These are phyloP conservation scores for Gasteruption jaculator DNA, from an alignment of 2,888 invertebrate genomes.

Conservation along the genomic window DNA sequence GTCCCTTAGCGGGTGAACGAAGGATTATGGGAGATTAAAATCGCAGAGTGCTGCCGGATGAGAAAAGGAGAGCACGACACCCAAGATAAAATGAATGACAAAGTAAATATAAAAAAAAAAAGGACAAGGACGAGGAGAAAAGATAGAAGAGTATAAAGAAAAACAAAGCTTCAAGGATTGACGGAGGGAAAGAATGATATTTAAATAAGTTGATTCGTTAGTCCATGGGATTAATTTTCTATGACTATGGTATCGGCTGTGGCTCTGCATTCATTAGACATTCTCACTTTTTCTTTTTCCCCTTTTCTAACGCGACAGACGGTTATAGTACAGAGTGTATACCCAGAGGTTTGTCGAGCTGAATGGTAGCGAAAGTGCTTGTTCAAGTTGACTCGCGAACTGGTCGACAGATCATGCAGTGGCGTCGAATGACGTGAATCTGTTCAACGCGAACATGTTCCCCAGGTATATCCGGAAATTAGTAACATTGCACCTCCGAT, in stretches of 20 bases:
- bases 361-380: too few relatives aligned
- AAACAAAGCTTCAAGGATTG: not conserved
- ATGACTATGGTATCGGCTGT: slow-evolving; percentile 34
- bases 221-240: slow-evolving; percentile 44
- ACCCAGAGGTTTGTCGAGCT: slow-evolving; percentile 9
- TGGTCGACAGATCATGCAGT: too few relatives aligned
- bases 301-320: slow-evolving; percentile 2
- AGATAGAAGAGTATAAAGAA: slow-evolving; percentile 9
- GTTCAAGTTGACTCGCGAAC: too few relatives aligned
- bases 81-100: too few relatives aligned
- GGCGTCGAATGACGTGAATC: too few relatives aligned
- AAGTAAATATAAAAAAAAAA: slow-evolving; percentile 13
- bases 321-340: too few relatives aligned
- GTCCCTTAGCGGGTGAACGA: slow-evolving; percentile 20
- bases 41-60: slow-evolving; percentile 25
- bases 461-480: too few relatives aligned
- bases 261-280: slow-evolving; percentile 37
- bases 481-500: too few relatives aligned
- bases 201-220: slow-evolving; percentile 45
- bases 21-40: slow-evolving; percentile 41
- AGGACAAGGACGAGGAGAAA: slow-evolving; percentile 9
- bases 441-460: too few relatives aligned
- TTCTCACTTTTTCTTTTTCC: slow-evolving; percentile 22
- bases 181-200: slow-evolving; percentile 24
- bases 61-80: slow-evolving; percentile 13